Conservation (phyloP, 1,140 invertebrate species). For the Cyphomyrmex costatus region DNA sequence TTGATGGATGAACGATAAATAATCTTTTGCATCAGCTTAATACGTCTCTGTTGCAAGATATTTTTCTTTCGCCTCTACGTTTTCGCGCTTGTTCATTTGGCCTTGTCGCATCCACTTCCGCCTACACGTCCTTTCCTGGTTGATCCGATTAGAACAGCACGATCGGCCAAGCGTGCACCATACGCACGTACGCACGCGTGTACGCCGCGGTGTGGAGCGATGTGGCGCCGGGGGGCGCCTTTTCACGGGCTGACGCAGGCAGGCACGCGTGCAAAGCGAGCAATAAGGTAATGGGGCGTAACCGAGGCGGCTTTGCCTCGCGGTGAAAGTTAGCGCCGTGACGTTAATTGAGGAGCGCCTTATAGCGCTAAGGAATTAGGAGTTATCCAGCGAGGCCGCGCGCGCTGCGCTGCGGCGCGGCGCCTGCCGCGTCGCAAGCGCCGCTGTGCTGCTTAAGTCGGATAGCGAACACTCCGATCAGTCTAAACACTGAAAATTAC, state of each 20-base stretch:
- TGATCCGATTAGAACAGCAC: conserved; percentile 3
- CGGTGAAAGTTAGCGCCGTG: conserved; percentile 77
- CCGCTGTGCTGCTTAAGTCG: background rate
- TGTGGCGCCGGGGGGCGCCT: conserved; percentile 64
- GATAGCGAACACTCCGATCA: conserved; percentile 29
- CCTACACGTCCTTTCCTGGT: conserved; percentile 5
- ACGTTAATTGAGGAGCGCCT: conserved; percentile 77
- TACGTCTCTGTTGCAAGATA: background rate
- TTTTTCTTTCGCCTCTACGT: background rate
- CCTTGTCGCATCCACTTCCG: conserved; percentile 51
- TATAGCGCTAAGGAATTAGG: conserved; percentile 72
- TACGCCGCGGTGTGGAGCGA: conserved; percentile 32
- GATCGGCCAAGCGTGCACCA: background rate
- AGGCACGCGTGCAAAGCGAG: conserved; percentile 74
- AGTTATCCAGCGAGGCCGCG: conserved; percentile 43
- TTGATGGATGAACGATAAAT: background rate
- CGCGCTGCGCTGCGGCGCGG: conserved; percentile 8
- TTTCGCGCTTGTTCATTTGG: conserved; percentile 50
- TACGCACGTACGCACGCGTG: conserved; percentile 4
- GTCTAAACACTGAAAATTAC: background rate
- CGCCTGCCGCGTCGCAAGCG: conserved; percentile 48
- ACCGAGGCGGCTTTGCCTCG: conserved; percentile 76
- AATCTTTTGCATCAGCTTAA: background rate
- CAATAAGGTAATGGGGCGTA: conserved; percentile 74
- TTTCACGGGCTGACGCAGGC: conserved; percentile 63